Conservation (phyloP, 2,113 vertebrate species). For the Pongo abelii region DNA sequence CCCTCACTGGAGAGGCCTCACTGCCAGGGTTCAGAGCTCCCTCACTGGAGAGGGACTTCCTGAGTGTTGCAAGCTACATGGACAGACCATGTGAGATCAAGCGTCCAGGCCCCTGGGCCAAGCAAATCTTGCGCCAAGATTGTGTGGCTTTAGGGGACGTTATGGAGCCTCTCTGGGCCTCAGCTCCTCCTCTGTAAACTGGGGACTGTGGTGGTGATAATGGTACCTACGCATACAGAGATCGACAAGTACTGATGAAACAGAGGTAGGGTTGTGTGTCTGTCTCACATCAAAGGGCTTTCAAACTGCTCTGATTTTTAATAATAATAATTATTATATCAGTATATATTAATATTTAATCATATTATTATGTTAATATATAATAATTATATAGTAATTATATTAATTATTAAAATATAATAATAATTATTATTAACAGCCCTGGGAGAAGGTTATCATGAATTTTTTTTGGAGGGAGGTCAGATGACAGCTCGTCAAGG, state of each 20-base stretch:
- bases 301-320: background rate
- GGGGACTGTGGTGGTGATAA: background rate
- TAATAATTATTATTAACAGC: background rate
- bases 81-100: background rate
- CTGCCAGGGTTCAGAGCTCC: background rate
- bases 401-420: no score
- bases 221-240: accelerated
- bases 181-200: background rate
- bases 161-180: background rate
- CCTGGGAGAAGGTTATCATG: background rate
- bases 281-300: background rate
- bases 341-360: no score
- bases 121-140: background rate
- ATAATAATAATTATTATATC: background rate
- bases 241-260: background rate
- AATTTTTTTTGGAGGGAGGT: background rate
- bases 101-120: accelerated
- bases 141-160: background rate
- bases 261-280: accelerated
- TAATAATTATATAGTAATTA: no score
- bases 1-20: background rate
- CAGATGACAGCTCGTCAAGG: background rate
- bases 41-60: background rate
- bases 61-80: background rate
- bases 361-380: no score